phyloP scores from a whole-genome alignment of 2,888 invertebrate genomes.

The Dasypolia templi region DNA sequence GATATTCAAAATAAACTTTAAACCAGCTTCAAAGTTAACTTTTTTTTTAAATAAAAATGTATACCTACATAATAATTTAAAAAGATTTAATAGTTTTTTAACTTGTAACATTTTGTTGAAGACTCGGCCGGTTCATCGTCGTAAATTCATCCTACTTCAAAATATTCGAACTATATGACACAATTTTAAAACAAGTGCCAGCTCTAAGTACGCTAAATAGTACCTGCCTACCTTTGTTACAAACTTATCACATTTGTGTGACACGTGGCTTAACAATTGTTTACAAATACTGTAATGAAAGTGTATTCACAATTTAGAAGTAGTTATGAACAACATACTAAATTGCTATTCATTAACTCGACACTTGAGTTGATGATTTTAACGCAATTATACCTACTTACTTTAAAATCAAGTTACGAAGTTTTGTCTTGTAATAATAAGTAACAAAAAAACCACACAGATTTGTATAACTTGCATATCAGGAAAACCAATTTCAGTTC shows the following conservation, averaged over 20 bases:
- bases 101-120: background rate
- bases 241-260: slow-evolving; percentile 52
- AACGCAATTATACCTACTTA: background rate
- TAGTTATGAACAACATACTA: slow-evolving; percentile 37
- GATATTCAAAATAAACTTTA: background rate
- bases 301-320: slow-evolving; percentile 46
- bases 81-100: background rate
- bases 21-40: background rate
- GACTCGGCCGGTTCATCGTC: background rate
- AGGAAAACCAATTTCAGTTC: background rate
- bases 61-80: background rate
- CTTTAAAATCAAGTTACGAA: background rate
- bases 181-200: slow-evolving; percentile 29
- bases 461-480: background rate
- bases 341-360: slow-evolving; percentile 31
- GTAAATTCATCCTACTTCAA: background rate
- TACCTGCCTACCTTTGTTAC: slow-evolving; percentile 40
- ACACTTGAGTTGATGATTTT: slow-evolving; percentile 10
- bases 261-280: slow-evolving; percentile 57
- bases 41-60: background rate
- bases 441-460: background rate
- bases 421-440: background rate
- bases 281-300: slow-evolving; percentile 39
- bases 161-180: background rate
- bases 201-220: slow-evolving; percentile 64